Conservation (phyloP, 2,113 vertebrate species). For the Geococcyx californianus region DNA sequence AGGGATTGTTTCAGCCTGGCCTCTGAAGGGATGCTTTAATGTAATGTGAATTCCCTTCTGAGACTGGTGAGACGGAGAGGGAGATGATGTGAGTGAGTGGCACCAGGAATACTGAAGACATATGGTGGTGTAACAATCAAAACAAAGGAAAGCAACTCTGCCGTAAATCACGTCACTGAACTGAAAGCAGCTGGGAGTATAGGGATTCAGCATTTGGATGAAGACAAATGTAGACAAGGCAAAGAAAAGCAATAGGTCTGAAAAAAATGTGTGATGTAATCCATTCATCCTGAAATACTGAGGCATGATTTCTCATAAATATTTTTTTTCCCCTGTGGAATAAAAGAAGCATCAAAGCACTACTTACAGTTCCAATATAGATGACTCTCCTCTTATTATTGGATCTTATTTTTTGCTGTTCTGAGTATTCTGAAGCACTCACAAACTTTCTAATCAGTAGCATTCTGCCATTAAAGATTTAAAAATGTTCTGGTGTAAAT, state of each 20-base stretch:
- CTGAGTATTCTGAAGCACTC: not conserved
- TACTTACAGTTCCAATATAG: not conserved
- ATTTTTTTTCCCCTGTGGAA: not conserved
- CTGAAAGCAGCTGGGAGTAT: not conserved
- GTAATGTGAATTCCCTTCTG: conserved; percentile 13
- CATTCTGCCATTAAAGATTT: not conserved
- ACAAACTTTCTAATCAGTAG: not conserved
- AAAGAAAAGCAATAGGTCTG: not conserved
- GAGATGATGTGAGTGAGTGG: not conserved
- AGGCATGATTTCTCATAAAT: not conserved
- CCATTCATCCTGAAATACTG: conserved; percentile 15
- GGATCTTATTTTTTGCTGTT: not conserved
- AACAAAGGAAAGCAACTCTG: conserved; percentile 4
- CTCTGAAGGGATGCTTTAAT: conserved; percentile 15
- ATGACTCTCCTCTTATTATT: not conserved
- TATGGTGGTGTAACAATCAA: conserved; percentile 9
- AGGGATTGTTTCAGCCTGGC: conserved; percentile 21
- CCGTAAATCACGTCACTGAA: not conserved
- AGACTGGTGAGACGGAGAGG: not conserved
- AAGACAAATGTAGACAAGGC: conserved; percentile 31
- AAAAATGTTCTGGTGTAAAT: not conserved
- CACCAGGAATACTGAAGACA: conserved; percentile 27
- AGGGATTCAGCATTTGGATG: not conserved
- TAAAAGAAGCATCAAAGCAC: not conserved
- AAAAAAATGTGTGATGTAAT: conserved; percentile 15